phyloP scores from a whole-genome alignment of 2,888 invertebrate species.

The Lamellibrachia columna region DNA sequence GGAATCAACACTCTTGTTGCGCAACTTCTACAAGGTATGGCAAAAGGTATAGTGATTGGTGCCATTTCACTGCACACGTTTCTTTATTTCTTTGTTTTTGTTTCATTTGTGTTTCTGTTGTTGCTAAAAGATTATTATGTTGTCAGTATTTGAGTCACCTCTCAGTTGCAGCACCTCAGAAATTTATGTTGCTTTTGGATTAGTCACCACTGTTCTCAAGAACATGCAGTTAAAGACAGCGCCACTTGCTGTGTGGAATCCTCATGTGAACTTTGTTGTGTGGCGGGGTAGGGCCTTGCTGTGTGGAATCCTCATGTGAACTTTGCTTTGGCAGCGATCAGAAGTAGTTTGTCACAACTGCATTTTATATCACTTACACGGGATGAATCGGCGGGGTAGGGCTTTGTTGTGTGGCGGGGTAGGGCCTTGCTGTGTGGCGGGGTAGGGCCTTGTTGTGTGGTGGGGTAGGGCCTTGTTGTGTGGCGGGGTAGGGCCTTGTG shows the following conservation, averaged over 20 bases:
- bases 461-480: no score
- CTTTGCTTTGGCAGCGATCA: no score
- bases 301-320: no score
- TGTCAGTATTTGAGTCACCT: background rate
- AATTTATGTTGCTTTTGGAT: background rate
- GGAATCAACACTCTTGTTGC: constrained; percentile 83
- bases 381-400: no score
- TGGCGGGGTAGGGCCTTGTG: no score
- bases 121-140: background rate
- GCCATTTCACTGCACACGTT: background rate
- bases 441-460: no score
- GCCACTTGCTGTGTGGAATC: background rate
- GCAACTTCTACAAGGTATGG: constrained; percentile 87
- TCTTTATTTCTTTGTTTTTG: background rate
- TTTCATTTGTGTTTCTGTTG: background rate
- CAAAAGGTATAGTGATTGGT: constrained; percentile 42
- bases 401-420: no score
- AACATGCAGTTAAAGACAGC: background rate
- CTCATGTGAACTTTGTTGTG: no score
- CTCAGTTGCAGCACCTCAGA: background rate
- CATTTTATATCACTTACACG: no score
- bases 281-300: no score
- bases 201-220: background rate
- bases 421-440: no score
- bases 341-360: no score